Percentiles rank a stretch among this genome's conserved stretches.
Conservation (phyloP, 2,797 vertebrate species). For the Gymnocypris eckloni region DNA sequence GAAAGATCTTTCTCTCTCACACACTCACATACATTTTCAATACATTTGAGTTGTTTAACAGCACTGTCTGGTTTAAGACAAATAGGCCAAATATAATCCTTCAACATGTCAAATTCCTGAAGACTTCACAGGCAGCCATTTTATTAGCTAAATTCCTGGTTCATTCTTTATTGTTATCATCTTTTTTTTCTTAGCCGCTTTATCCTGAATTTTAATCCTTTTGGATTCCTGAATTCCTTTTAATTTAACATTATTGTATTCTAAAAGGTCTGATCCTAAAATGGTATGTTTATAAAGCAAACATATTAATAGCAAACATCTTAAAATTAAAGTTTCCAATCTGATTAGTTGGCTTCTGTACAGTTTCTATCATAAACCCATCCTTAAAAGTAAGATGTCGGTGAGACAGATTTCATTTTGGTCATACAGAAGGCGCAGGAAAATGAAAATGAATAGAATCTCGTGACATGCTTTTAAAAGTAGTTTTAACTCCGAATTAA, state of each 20-base stretch:
- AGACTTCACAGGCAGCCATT: background rate
- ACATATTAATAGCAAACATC: background rate
- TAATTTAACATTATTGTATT: background rate
- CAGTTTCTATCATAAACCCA: background rate
- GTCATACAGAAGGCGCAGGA: background rate
- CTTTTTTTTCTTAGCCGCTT: background rate
- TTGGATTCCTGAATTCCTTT: background rate
- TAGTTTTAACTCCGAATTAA: background rate
- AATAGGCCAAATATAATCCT: slow-evolving; percentile 1
- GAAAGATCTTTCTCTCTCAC: background rate
- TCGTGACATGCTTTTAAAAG: background rate
- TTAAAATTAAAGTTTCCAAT: background rate
- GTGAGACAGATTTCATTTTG: background rate
- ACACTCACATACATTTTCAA: background rate
- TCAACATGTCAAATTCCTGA: slow-evolving; percentile 5
- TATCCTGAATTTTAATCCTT: background rate
- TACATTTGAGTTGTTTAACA: slow-evolving; percentile 25
- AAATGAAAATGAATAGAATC: background rate
- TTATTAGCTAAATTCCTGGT: background rate
- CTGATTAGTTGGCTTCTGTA: background rate
- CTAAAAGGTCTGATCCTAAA: background rate
- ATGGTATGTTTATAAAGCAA: background rate
- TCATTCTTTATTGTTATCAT: background rate
- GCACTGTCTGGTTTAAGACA: slow-evolving; percentile 15
- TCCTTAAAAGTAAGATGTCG: background rate